Conservation (phyloP, 2,113 vertebrate genomes). For the Otolemur garnettii region DNA sequence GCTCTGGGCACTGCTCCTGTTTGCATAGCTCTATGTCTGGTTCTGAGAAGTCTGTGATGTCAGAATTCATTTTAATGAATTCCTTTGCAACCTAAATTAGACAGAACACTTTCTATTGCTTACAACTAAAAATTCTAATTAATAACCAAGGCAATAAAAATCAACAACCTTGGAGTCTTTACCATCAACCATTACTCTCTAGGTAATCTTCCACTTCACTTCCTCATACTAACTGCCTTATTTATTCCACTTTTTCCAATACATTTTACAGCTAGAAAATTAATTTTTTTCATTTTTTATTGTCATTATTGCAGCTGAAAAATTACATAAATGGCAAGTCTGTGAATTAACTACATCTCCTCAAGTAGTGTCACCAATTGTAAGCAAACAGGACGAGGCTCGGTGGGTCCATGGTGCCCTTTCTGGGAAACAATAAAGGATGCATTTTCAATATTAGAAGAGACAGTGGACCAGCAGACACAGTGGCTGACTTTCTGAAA, state of each 20-base stretch:
- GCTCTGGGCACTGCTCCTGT: background rate
- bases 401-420: background rate
- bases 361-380: background rate
- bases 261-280: background rate
- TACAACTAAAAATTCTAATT: background rate
- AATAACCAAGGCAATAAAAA: background rate
- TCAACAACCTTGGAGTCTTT: background rate
- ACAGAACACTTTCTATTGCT: slow-evolving; percentile 5
- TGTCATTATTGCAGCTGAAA: background rate
- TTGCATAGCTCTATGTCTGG: background rate
- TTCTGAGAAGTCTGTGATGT: background rate
- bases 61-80: background rate
- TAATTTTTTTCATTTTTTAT: too few relatives aligned
- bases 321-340: background rate
- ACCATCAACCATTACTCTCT: background rate
- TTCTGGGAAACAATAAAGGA: background rate
- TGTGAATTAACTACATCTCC: background rate
- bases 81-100: slow-evolving; percentile 10
- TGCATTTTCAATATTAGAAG: background rate
- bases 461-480: background rate
- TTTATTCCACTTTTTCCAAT: background rate
- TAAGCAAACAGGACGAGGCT: background rate
- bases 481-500: background rate
- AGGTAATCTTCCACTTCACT: background rate
- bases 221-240: background rate